These are phyloP conservation scores for Philotrypesis tridentata DNA, from an alignment of 1,140 invertebrate species.

Conservation along the genomic window DNA sequence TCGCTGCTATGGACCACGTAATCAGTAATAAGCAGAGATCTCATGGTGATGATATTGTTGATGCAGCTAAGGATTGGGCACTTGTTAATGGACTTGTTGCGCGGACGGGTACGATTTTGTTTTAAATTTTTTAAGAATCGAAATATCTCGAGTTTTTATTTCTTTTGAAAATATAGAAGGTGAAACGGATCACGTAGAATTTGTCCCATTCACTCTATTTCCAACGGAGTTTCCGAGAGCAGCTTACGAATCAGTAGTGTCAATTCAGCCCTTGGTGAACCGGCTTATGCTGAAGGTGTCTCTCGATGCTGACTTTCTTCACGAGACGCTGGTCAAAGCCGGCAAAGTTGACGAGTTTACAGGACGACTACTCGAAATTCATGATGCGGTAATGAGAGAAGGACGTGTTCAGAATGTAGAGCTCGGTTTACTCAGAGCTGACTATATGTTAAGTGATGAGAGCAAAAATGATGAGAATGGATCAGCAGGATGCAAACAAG, in stretches of 20 bases:
- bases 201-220: slow-evolving; percentile 87
- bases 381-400: slow-evolving; percentile 64
- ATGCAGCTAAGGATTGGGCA: slow-evolving; percentile 24
- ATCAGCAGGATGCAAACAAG: slow-evolving; percentile 19
- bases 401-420: background rate
- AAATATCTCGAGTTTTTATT: too few relatives aligned
- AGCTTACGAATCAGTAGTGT: slow-evolving; percentile 84
- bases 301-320: slow-evolving; percentile 87
- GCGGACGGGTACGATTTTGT: background rate
- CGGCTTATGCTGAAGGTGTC: slow-evolving; percentile 91
- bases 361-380: slow-evolving; percentile 85
- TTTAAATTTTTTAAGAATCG: too few relatives aligned
- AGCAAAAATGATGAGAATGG: too few relatives aligned
- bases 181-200: slow-evolving; percentile 70
- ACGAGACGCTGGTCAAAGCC: slow-evolving; percentile 80
- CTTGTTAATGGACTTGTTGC: slow-evolving; percentile 51
- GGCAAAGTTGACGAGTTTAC: slow-evolving; percentile 92
- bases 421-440: slow-evolving; percentile 80
- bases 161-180: background rate
- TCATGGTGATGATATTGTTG: background rate
- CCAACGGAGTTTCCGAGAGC: slow-evolving; percentile 87
- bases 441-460: slow-evolving; percentile 78
- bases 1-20: background rate
- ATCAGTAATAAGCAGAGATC: background rate
- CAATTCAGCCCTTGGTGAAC: slow-evolving; percentile 86